These are phyloP conservation scores for Petroica traversi DNA, from an alignment of 2,113 vertebrate species.

Conservation along the genomic window DNA sequence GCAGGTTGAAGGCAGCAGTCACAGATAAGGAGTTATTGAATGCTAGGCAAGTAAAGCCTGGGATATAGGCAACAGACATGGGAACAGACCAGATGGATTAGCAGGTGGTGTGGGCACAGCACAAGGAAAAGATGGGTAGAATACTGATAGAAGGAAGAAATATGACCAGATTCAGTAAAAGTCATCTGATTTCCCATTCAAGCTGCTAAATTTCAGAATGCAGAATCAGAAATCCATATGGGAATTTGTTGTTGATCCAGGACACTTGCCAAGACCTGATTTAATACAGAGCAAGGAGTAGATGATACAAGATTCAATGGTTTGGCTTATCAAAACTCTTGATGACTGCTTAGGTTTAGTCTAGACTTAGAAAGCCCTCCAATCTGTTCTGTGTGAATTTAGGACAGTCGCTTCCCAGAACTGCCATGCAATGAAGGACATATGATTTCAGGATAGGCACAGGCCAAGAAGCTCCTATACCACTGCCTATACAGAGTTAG, in stretches of 20 bases:
- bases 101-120: slow-evolving; percentile 63
- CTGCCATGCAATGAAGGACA: background rate
- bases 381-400: background rate
- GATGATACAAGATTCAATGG: slow-evolving; percentile 15
- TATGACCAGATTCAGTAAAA: slow-evolving; percentile 61
- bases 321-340: background rate
- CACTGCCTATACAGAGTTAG: background rate
- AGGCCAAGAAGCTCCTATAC: background rate
- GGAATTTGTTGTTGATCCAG: slow-evolving; percentile 26
- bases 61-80: slow-evolving; percentile 1
- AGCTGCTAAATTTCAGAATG: slow-evolving; percentile 61
- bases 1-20: slow-evolving; percentile 22
- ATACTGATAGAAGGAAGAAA: slow-evolving; percentile 60
- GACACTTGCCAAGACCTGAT: slow-evolving; percentile 34
- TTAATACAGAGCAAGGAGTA: background rate
- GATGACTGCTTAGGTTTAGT: background rate
- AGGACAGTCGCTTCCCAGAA: background rate
- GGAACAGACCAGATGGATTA: slow-evolving; percentile 67
- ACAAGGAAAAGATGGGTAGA: slow-evolving; percentile 60
- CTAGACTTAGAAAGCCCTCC: background rate
- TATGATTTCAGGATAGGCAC: background rate
- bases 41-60: slow-evolving; percentile 22
- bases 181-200: slow-evolving; percentile 52
- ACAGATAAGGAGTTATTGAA: background rate
- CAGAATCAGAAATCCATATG: slow-evolving; percentile 62